Conservation (phyloP, 2,113 vertebrate species). For the Notothenia coriiceps region DNA sequence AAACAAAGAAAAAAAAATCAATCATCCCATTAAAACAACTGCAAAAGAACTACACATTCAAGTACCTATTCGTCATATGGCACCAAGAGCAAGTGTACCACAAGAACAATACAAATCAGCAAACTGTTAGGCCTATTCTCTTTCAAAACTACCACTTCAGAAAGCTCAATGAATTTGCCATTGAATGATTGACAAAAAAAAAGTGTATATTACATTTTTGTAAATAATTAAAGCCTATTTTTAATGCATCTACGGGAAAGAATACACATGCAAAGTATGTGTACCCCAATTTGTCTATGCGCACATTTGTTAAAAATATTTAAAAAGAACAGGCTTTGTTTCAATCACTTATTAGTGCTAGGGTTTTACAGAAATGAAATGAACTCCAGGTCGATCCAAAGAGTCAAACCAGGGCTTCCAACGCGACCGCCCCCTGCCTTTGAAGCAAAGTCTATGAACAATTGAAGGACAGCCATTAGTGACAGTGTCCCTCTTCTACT, state of each 20-base stretch:
- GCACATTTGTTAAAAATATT: conserved; percentile 19
- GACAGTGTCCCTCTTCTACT: conserved; percentile 9
- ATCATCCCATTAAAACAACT: conserved; percentile 64
- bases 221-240: conserved; percentile 24
- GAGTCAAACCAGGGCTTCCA: conserved; percentile 16
- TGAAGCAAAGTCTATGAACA: conserved; percentile 18
- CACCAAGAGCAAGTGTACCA: conserved; percentile 89
- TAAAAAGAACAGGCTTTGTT: background rate
- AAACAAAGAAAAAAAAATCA: conserved; percentile 51
- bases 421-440: conserved; percentile 11
- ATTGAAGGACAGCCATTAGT: too few species aligned
- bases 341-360: conserved; percentile 32
- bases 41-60: conserved; percentile 88
- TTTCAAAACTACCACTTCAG: conserved; percentile 57
- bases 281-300: conserved; percentile 12
- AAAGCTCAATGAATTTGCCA: conserved; percentile 42
- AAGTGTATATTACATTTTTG: conserved; percentile 46
- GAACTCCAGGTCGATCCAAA: conserved; percentile 17
- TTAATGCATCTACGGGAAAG: conserved; percentile 31
- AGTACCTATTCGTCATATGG: conserved; percentile 92
- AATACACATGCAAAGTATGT: conserved; percentile 18
- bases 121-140: conserved; percentile 35
- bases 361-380: conserved; percentile 18
- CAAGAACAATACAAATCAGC: conserved; percentile 66
- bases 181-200: conserved; percentile 26